Conservation (phyloP, 2,113 vertebrate genomes). For the Rhagologus leucostigma region DNA sequence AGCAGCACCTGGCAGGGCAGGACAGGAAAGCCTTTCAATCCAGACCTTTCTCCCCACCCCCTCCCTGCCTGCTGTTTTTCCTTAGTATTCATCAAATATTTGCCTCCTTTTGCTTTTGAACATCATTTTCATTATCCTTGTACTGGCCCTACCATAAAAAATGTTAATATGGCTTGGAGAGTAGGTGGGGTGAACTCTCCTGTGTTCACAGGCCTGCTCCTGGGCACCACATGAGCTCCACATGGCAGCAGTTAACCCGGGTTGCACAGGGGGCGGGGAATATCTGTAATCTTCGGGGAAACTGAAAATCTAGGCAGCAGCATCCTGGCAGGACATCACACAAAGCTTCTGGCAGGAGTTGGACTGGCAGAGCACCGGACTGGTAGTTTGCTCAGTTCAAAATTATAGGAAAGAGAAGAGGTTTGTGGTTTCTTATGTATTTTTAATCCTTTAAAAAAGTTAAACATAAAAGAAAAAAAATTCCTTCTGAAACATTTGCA, state of each 20-base stretch:
- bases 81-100: neutral
- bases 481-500: neutral
- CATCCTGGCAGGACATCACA: slow-evolving; percentile 47
- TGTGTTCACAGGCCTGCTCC: neutral
- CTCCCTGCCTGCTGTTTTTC: neutral
- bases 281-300: neutral
- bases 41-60: neutral
- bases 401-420: slow-evolving; percentile 23
- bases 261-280: neutral
- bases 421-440: neutral
- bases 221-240: neutral
- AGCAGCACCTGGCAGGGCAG: neutral
- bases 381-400: slow-evolving; percentile 1
- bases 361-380: neutral
- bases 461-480: neutral
- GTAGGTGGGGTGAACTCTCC: neutral
- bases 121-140: neutral
- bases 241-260: neutral
- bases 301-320: neutral
- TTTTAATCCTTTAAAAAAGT: neutral
- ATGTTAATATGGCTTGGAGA: neutral
- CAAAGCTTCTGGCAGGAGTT: neutral
- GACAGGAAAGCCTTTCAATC: neutral
- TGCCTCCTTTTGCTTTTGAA: neutral
- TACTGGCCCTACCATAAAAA: neutral